Percentiles rank a stretch among this genome's conserved stretches.
phyloP scores from a whole-genome alignment of 2,797 vertebrate genomes.

The Pseudochromis fuscus region DNA sequence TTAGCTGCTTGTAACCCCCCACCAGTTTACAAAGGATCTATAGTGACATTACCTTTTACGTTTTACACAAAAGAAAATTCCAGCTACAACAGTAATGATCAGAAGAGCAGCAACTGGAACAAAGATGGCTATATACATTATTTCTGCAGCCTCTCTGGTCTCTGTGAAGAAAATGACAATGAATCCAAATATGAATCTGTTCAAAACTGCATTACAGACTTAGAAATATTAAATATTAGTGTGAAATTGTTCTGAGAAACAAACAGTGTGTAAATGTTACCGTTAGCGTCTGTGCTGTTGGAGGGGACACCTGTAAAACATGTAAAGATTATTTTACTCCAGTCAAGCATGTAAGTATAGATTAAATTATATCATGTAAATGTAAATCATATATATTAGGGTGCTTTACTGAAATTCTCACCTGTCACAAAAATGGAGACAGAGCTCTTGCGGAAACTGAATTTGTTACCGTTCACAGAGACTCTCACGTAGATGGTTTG shows the following conservation, averaged over 20 bases:
- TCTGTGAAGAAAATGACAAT: background rate
- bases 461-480: fast-evolving
- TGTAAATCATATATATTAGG: background rate
- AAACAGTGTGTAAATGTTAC: background rate
- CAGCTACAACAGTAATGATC: constrained; percentile 23
- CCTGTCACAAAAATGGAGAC: constrained; percentile 33
- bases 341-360: background rate
- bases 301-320: no score
- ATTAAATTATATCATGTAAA: no score
- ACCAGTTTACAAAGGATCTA: background rate
- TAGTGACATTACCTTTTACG: constrained; percentile 44
- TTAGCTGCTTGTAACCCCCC: background rate
- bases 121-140: background rate
- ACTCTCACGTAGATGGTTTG: constrained; percentile 27
- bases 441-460: fast-evolving
- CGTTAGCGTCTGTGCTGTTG: no score
- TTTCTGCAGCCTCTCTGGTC: fast-evolving
- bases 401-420: constrained; percentile 26
- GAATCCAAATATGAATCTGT: background rate
- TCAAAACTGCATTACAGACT: background rate
- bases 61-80: constrained; percentile 28
- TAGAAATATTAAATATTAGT: background rate
- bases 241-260: background rate
- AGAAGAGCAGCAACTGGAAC: constrained; percentile 33
- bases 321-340: background rate